Base-by-base conservation (phyloP, 2,888 invertebrate genomes). In the Ennomos fuscantarius region DNA sequence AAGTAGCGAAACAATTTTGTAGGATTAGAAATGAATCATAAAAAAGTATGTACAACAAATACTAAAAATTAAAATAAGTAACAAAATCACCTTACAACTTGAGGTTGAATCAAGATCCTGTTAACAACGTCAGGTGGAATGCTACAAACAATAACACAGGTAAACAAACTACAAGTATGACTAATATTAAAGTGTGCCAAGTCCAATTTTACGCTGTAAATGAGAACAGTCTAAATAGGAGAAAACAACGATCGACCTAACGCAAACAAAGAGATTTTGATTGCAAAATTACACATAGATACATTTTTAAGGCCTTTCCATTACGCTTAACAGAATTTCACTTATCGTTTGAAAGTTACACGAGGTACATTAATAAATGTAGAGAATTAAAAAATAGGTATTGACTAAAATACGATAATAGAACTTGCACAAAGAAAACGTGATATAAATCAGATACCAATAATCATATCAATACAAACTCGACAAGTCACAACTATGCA, bases 101-200 rank as follows among this genome's bases (percentile, higher is more conserved):
- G 24, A 15, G 40, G 48, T 40, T 9, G 36, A 36, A 50, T 15
- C 37, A 43, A 43, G 31, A 32, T 12, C 43, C 24, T 42, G 9
- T 11, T 34, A 42, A 31, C 48, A 24, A 9, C 12, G 47, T 32
- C 24, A 35, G 24, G 40, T 39, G 48, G 43, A 58, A 51, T 55
- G 45, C 39, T 52, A 40, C 15, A 49, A 49, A 58, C 63, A 57
- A 49, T 33, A 12, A 33, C 47, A n/a, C 58, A 62, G 62, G 62
- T 65, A 63, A 61, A 65, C 49, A 63, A 60, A 60, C 63, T 63
- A 64, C 64, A 68, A 65, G 66, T 66, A 63, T 78, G 72, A 76
- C 69, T 70, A 71, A 75, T 50, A 52, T 39, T 8, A 50, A 72
- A 66, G 57, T 69, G 76, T 78, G 79, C 79, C 79, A 78, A 78